Percentiles rank a stretch among this genome's conserved stretches.
phyloP scores from a whole-genome alignment of 2,888 invertebrate species.

The Gortyna flavago region DNA sequence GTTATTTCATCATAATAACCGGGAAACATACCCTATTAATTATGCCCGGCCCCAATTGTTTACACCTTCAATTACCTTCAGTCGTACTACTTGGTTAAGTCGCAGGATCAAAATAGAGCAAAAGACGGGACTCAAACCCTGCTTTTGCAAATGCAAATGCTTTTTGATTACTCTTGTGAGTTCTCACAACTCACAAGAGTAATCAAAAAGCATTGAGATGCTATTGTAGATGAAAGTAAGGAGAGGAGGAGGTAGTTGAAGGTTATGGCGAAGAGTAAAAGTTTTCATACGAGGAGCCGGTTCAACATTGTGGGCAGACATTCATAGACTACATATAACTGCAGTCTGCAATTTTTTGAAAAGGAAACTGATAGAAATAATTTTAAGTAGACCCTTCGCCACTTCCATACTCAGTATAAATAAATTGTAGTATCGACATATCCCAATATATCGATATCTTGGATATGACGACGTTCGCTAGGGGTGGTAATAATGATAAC shows the following conservation, averaged over 20 bases:
- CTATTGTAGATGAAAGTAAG: background rate
- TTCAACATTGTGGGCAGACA: background rate
- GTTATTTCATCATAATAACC: background rate
- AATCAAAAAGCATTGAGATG: no score
- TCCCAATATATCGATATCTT: conserved; percentile 28
- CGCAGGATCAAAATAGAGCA: background rate
- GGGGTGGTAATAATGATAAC: conserved; percentile 62
- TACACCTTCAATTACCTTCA: background rate
- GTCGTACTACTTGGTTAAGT: background rate
- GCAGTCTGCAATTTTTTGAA: background rate
- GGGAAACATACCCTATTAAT: background rate
- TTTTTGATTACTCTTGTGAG: background rate
- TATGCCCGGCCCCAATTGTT: background rate
- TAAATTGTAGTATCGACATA: background rate
- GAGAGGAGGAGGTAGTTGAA: background rate
- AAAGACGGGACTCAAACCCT: background rate
- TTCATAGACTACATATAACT: background rate
- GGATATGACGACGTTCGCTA: conserved; percentile 7
- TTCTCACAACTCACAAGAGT: no score
- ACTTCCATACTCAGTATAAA: background rate
- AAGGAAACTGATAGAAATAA: background rate
- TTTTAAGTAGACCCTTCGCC: background rate
- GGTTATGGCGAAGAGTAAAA: background rate
- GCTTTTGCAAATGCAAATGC: no score
- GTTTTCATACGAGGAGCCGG: background rate